These are phyloP conservation scores for Lasiurus cinereus DNA, from an alignment of 2,113 vertebrate species.

Conservation along the genomic window DNA sequence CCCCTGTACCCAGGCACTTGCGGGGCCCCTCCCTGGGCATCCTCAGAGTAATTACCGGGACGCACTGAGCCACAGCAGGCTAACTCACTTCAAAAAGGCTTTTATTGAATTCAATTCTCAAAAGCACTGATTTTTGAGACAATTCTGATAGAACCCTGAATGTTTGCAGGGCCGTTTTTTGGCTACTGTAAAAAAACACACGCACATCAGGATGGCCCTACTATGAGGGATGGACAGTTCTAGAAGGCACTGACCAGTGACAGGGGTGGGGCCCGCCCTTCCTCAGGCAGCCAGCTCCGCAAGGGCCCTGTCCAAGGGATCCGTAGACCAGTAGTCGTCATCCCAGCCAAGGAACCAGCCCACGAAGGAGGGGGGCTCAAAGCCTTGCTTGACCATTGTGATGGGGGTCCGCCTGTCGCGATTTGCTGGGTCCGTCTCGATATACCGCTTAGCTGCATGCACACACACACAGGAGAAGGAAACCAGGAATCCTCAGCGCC, in stretches of 20 bases:
- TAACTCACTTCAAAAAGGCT: constrained; percentile 78
- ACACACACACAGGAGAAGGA: accelerated
- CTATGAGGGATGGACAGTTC: constrained; percentile 69
- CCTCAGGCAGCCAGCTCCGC: constrained; percentile 92
- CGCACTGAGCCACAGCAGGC: not conserved
- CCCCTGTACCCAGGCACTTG: not conserved
- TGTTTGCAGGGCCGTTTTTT: constrained; percentile 85
- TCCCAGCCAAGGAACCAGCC: constrained; percentile 99
- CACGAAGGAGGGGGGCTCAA: constrained; percentile 96
- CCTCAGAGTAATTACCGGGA: not conserved
- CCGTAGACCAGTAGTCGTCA: constrained; percentile 94
- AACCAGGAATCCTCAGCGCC: not conserved
- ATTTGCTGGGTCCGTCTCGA: constrained; percentile 94
- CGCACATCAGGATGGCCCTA: not conserved
- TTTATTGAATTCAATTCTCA: constrained; percentile 88
- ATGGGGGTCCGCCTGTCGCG: constrained; percentile 93
- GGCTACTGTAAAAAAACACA: constrained; percentile 76
- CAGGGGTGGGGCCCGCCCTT: constrained; percentile 59
- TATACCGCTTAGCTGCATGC: constrained; percentile 93
- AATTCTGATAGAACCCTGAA: constrained; percentile 71
- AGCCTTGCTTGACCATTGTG: constrained; percentile 93
- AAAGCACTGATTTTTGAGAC: constrained; percentile 81
- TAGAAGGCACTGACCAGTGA: constrained; percentile 82
- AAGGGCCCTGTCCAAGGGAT: constrained; percentile 94
- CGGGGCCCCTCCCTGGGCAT: accelerated